Evolutionary conservation across 2,113 vertebrate species (phyloP), one percentile per base, ranked within the genome.

Genomic region (Pachyramphus minor): DNA sequence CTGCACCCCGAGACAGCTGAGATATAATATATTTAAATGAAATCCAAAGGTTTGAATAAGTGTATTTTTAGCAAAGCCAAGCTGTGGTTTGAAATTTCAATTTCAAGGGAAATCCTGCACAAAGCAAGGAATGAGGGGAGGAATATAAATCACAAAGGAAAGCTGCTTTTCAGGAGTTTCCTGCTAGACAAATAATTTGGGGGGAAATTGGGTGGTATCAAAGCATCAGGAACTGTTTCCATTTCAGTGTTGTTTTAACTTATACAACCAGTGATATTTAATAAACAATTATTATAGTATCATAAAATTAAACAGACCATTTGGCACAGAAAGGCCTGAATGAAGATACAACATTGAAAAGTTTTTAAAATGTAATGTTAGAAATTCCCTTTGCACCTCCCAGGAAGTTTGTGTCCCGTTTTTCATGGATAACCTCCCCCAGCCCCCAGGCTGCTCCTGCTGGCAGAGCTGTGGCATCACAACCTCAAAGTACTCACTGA

Each of bases 21-120:
- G 42, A 35, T 19, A n/a, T 52, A 78, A 85, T 28, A 16, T 14
- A 81, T 81, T 80, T 39, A 77, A 92, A 89, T 87, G 58, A 50
- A 86, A 75, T 52, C 78, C 77, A 78, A 80, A 82, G 37, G 49
- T n/a, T 89, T 74, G 78, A 50, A 33, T 2, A 35, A 90, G 59
- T 30, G 35, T 63, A 78, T 92, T 93, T 94, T 95, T 75, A 92
- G 64, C 73, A 59, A 55, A 89, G n/a, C 60, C 87, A 92, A 92
- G 73, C 68, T 92, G 91, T 41, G 66, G 60, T 41, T 89, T 56
- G 64, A 84, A 80, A 67, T 33, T 67, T 30, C 18, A 8, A 15
- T 95, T 92, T 77, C 88, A 86, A 84, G 89, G 84, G 56, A 90
- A 84, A 89, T 50, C 69, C 86, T 87, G 68, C 39, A 72, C 60